Evolutionary conservation across 2,888 invertebrate species (phyloP), one percentile per base, ranked within the genome.

Genomic region (Parnassius glacialis): DNA sequence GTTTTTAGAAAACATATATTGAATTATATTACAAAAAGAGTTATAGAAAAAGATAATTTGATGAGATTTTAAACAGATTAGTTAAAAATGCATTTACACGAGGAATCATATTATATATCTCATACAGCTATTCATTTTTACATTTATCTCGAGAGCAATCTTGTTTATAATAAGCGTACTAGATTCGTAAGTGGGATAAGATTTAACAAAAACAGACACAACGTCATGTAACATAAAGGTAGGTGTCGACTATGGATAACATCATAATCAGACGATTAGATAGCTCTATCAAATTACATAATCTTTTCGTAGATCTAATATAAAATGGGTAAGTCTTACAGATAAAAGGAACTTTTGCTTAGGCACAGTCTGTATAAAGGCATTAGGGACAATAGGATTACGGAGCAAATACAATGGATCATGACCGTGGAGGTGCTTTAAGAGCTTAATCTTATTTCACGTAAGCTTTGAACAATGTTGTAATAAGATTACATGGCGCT

Each of bases 401-500:
- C 75, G 68, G 62, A 62, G 62, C 63, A 69, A 75, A 75, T 71
- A 86, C 85, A 87, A 86, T 79, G 71, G 82, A 80, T 81, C 74
- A 78, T 72, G 74, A 74, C 72, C 61, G 67, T 68, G 71, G 68
- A 74, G 70, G 78, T 69, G 75, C 67, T 70, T 70, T 77, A 79
- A 76, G 73, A 78, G 70, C 69, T 67, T 85, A 83, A 87, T 87
- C 84, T 87, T 80, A 66, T 85, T 85, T 86, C 81, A 83, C 79
- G 76, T 70, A 62, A 79, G 70, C 73, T 73, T 72, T 71, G 74
- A 74, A 79, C 75, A 79, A 80, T 65, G 68, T 61, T 72, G 74
- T 88, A 87, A 90, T 74, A 80, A 82, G 89, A 88, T 90, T 88
- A 88, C 80, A 73, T 63, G 73, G 70, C 69, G 73, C 74, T 74